These are phyloP conservation scores for Loriculus beryllinus DNA, from an alignment of 2,797 vertebrate genomes.

Conservation along the genomic window DNA sequence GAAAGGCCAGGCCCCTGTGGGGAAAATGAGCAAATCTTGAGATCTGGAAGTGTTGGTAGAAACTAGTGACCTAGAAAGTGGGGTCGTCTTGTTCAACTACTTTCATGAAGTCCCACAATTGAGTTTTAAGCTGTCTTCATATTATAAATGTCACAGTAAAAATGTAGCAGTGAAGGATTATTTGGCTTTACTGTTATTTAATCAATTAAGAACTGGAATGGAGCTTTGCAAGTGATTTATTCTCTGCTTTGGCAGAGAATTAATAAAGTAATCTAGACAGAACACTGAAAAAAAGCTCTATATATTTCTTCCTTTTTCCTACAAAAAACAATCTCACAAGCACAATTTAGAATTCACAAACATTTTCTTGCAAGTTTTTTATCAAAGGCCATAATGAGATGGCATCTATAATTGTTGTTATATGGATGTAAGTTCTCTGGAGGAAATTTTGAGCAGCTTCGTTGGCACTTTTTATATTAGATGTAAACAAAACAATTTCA, in stretches of 20 bases:
- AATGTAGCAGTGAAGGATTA: background rate
- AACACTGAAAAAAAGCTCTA: background rate
- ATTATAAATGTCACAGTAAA: background rate
- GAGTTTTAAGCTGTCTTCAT: background rate
- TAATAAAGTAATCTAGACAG: background rate
- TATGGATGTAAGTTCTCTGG: background rate
- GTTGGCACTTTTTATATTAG: background rate
- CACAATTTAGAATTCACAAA: background rate
- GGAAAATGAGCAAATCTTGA: background rate
- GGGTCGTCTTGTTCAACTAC: background rate
- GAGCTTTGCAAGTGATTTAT: background rate
- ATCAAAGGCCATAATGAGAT: background rate
- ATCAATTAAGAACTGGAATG: background rate
- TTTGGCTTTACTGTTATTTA: background rate
- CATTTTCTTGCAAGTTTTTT: background rate
- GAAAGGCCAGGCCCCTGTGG: background rate
- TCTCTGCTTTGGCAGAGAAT: background rate
- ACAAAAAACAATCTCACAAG: background rate
- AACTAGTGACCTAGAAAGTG: background rate
- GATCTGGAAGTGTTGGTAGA: background rate
- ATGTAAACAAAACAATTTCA: background rate
- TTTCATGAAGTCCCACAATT: background rate
- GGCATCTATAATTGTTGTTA: background rate
- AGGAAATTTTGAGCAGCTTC: background rate
- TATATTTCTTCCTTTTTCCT: background rate